Base-by-base conservation (phyloP, 2,113 vertebrate species). In the Forbesichthys papilliferus region DNA sequence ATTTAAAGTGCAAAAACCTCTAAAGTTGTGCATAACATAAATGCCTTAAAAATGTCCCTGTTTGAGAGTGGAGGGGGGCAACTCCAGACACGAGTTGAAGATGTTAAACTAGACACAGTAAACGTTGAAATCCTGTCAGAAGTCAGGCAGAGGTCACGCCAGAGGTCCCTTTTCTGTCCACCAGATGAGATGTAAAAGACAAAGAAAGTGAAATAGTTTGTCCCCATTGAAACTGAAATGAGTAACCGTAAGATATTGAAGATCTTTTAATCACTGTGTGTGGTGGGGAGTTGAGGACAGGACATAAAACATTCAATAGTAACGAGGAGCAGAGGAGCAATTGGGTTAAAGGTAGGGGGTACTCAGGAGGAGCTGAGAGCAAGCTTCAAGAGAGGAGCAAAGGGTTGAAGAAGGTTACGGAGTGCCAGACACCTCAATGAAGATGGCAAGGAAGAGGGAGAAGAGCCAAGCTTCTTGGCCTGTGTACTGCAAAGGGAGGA, bases 401-500 rank as follows among this genome's bases (percentile, higher is more conserved):
- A 42, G 34, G 63, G 57, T 42, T 42, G 36, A 42, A 7, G 36
- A 42, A 42, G 36, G 36, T 42, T 42, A 5, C 7, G 3, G 36
- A 42, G 36, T 42, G 36, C 36, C 7, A 42, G 36, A 42, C 36
- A 42, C 36, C 36, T 42, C 36, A 7, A 66, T 16, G 14, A 61
- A 53, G 36, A 12, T 4, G 4, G 27, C 10, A 5, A 27, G 56
- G 63, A 58, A 64, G 42, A 46, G 36, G 64, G 54, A 9, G 54
- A 49, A 14, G 58, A 58, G 11, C 62, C 47, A 49, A 55, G 16
- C 61, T 60, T 64, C 33, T 10, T 42, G 7, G 27, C 64, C 47
- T 10, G 72, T 53, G 27, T 57, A 56, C 18, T 65, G 60, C 13
- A 49, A 49, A 71, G n/a, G 6, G 11, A 60, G n/a, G 42, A 12